Base-by-base conservation (phyloP, 2,113 vertebrate genomes). In the Crocuta crocuta region DNA sequence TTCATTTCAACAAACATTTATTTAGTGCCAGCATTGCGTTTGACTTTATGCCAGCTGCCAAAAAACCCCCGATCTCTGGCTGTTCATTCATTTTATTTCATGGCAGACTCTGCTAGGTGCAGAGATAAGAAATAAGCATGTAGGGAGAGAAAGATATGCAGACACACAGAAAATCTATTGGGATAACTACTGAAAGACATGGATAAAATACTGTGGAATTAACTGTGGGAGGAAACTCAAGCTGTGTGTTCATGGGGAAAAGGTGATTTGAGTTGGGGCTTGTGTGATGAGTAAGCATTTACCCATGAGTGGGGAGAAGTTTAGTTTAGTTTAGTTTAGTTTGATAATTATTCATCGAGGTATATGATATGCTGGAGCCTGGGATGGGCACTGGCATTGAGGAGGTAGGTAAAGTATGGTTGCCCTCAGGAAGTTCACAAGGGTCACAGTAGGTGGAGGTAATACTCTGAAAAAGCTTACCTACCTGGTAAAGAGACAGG, bases 31-130 rank as follows among this genome's bases (percentile, higher is more conserved):
- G 58, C 33, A 45, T 26, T 91, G 31, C 53, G 4, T 33, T 26
- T 66, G 43, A 53, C 53, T 63, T 79, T 21, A 23, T n/a, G 6
- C 0, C 24, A 58, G 43, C 23, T 87, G 63, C 33, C 50, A 35
- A 79, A 71, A 94, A 61, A 50, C 39, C 39, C 0, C 5, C 55
- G 82, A 15, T n/a, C 12, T 88, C 17, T 81, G 63, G 43, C 13
- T 85, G 10, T 19, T 91, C 33, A 33, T 88, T 91, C n/a, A 26
- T 1, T 68, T 96, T 94, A 23, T 85, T 82, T 95, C 39, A 66
- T 58, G 15, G 8, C 28, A 94, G 58, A 93, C 24, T 73, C 35
- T 89, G 45, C 0, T 88, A 65, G 7, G 11, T 94, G n/a, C 61
- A 55, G 71, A n/a, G 4, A 61, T 61, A 61, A 61, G 58, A 61